Percentiles rank a stretch among this genome's conserved stretches.
Evolutionary conservation across 2,797 vertebrate genomes (phyloP).

Genomic region (Eremophila alpestris): DNA sequence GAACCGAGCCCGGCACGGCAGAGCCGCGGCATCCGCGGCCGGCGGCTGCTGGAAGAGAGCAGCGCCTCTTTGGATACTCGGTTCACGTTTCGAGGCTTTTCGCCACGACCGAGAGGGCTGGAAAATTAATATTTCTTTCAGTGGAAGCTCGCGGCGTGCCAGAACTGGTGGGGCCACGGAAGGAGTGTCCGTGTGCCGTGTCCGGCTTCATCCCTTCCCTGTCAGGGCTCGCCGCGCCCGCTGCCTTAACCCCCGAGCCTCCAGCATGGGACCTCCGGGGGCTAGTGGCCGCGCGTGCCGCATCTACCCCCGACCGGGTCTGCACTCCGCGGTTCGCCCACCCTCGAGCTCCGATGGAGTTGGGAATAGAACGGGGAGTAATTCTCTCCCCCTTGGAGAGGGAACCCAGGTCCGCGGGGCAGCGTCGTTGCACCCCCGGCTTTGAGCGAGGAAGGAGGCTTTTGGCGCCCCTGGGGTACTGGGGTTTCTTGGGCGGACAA

Average conservation of each 20-base stretch:
- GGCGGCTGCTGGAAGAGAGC: neutral
- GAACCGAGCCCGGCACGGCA: neutral
- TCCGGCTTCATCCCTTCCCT: conserved; percentile 31
- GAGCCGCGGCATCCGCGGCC: neutral
- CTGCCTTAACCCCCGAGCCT: conserved; percentile 17
- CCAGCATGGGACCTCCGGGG: neutral
- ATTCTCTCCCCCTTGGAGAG: neutral
- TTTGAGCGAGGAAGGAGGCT: neutral
- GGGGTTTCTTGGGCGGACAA: neutral
- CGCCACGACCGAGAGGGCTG: conserved; percentile 6
- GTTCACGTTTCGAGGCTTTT: conserved; percentile 25
- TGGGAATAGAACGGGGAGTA: neutral
- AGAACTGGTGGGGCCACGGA: conserved; percentile 16
- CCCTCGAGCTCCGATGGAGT: neutral
- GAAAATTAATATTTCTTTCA: conserved; percentile 27
- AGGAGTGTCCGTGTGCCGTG: conserved; percentile 25
- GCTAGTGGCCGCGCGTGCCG: neutral
- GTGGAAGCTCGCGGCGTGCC: conserved; percentile 19
- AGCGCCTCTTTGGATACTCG: conserved; percentile 8
- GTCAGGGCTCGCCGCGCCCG: neutral
- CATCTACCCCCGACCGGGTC: neutral
- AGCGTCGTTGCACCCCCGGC: neutral
- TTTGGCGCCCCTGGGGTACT: neutral
- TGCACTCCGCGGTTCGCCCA: neutral
- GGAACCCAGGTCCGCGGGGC: neutral